Evolutionary conservation across 1,140 invertebrate species (phyloP), one percentile per base, ranked within the genome.

Genomic region (Drosophila sp.): DNA sequence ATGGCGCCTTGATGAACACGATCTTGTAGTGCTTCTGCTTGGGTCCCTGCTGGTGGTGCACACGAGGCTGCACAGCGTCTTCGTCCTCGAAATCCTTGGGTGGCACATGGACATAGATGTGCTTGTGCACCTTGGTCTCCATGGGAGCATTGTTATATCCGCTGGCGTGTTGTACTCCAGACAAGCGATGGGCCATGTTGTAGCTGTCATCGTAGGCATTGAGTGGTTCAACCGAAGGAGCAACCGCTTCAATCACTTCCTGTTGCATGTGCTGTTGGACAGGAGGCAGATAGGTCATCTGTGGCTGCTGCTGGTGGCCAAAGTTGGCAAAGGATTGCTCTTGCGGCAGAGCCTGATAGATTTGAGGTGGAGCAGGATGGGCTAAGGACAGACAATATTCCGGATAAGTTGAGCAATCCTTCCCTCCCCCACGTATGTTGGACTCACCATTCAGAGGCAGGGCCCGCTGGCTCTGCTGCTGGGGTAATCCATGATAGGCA

Each of bases 1-100:
- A 94, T 58, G 96, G 96, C 32, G 96, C 96, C 94, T 96, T 96
- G 92, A 97, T 96, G 94, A 97, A 96, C 89, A 97, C 96, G 89
- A 97, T 97, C 92, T 96, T 96, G 93, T 96, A 96, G 92, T 97
- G 96, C 80, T 96, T 96, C 92, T 96, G 95, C 76, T 96, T 93
- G 94, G 56, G 94, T 62, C 94, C 94, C 60, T 93, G 93, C 7
- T 94, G 93, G 4, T 93, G 91, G 33, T 92, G 91, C 17, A 94
- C 93, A 40, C 93, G 92, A 10, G 94, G 93, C 80, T 93, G 93
- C 7, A 91, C 80, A 8, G 80, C 82, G 11, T 91, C 90, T 77
- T 94, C 94, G 80, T 95, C 94, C 79, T 94, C 93, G 38, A 94
- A 95, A 91, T 96, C 96, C 93, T 95, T 95, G 76, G 96, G 96